Evolutionary conservation across 2,888 invertebrate species (phyloP).

Genomic region (Glaucopsyche alexis): DNA sequence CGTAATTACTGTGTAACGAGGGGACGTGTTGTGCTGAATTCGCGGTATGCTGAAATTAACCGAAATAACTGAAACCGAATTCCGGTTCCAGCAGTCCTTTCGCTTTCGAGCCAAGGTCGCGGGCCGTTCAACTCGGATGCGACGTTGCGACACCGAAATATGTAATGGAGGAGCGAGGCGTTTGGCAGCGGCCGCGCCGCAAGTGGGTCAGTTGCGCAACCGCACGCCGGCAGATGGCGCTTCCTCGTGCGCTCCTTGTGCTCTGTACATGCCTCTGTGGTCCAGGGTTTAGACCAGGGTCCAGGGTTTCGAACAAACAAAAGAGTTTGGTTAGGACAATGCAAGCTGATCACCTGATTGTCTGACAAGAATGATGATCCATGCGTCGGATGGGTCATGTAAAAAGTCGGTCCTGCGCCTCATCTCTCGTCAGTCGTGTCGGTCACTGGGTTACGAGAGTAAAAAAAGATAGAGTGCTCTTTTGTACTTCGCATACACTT

Average conservation of each 20-base stretch:
- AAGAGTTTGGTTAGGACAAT: too few species aligned
- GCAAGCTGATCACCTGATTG: too few species aligned
- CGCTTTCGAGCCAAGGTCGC: constrained; percentile 78
- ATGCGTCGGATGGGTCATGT: too few species aligned
- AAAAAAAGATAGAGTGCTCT: too few species aligned
- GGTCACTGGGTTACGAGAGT: too few species aligned
- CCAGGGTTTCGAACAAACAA: background rate
- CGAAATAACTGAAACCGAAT: constrained; percentile 44
- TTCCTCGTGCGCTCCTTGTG: constrained; percentile 63
- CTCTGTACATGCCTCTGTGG: background rate
- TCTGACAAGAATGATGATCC: too few species aligned
- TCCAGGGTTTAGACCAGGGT: background rate
- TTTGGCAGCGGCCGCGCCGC: constrained; percentile 73
- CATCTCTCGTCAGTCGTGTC: too few species aligned
- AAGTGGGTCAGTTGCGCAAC: constrained; percentile 77
- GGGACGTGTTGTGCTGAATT: background rate
- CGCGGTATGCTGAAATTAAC: background rate
- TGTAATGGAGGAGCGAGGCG: constrained; percentile 77
- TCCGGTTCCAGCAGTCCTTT: constrained; percentile 66
- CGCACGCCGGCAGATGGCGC: constrained; percentile 72
- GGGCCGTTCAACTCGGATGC: constrained; percentile 80
- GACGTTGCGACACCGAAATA: constrained; percentile 78
- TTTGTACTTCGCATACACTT: too few species aligned
- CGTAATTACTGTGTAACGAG: background rate
- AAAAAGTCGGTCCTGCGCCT: too few species aligned